Conservation (phyloP, 2,888 invertebrate species). For the Prosapia bicincta region DNA sequence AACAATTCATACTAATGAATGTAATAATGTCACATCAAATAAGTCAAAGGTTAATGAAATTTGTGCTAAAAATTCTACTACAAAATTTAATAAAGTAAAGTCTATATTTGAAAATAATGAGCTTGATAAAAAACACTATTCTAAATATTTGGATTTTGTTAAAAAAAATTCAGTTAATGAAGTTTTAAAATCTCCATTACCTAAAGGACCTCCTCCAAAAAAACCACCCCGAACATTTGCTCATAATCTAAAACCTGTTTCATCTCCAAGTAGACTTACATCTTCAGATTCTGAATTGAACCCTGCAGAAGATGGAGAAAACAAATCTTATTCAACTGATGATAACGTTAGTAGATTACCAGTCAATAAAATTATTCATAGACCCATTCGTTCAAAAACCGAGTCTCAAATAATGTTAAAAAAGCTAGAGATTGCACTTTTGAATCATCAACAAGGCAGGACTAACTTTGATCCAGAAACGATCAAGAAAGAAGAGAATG, state of each 20-base stretch:
- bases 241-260: conserved; percentile 40
- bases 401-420: conserved; percentile 58
- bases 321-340: not conserved
- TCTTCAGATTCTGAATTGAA: conserved; percentile 29
- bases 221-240: conserved; percentile 69
- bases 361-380: not conserved
- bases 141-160: not conserved
- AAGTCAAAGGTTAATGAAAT: not conserved
- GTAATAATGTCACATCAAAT: not conserved
- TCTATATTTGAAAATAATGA: conserved; percentile 3
- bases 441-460: conserved; percentile 36
- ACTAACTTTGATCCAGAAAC: conserved; percentile 40
- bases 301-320: conserved; percentile 16
- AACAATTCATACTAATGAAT: not conserved
- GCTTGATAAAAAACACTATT: not conserved
- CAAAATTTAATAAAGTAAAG: not conserved
- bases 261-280: not conserved
- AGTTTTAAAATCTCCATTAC: conserved; percentile 64
- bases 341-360: not conserved
- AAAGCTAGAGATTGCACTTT: conserved; percentile 40
- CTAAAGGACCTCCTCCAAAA: conserved; percentile 67
- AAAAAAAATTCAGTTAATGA: conserved; percentile 58
- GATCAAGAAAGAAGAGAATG: conserved; percentile 29
- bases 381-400: conserved; percentile 40
- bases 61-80: no score